Percentiles rank a stretch among this genome's conserved stretches.
Evolutionary conservation across 2,797 vertebrate genomes (phyloP).

Genomic region (Pangasius krempfi): DNA sequence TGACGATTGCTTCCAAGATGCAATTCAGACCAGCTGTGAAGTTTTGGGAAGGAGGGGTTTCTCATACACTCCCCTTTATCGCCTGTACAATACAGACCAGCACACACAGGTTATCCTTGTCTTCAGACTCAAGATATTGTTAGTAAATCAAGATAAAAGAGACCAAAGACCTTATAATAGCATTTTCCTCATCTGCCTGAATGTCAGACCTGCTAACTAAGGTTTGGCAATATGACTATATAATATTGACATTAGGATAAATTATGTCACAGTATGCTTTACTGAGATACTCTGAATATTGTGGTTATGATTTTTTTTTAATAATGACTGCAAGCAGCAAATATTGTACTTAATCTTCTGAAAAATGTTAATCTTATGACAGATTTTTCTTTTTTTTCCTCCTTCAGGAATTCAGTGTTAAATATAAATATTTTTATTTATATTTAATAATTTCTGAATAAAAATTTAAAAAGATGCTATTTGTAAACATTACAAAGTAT

Average conservation of each 20-base stretch:
- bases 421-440: too few species aligned
- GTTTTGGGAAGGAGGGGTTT: slow-evolving; percentile 21
- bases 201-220: neutral
- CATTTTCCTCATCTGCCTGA: neutral
- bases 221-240: neutral
- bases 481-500: too few species aligned
- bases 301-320: neutral
- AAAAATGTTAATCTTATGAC: too few species aligned
- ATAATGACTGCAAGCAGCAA: neutral
- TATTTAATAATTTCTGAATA: too few species aligned
- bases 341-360: too few species aligned
- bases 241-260: neutral
- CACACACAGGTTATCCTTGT: slow-evolving; percentile 10
- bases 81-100: slow-evolving; percentile 4
- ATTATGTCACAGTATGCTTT: neutral
- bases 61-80: slow-evolving; percentile 25
- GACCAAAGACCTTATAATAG: slow-evolving; percentile 27
- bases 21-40: slow-evolving; percentile 62
- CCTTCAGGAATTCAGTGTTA: too few species aligned
- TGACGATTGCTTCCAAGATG: slow-evolving; percentile 48
- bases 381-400: too few species aligned
- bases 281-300: neutral
- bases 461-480: too few species aligned
- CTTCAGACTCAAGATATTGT: slow-evolving; percentile 63
- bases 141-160: slow-evolving; percentile 76